Evolutionary conservation across 1,140 invertebrate species (phyloP).

Genomic region (Chrysopa pallens): DNA sequence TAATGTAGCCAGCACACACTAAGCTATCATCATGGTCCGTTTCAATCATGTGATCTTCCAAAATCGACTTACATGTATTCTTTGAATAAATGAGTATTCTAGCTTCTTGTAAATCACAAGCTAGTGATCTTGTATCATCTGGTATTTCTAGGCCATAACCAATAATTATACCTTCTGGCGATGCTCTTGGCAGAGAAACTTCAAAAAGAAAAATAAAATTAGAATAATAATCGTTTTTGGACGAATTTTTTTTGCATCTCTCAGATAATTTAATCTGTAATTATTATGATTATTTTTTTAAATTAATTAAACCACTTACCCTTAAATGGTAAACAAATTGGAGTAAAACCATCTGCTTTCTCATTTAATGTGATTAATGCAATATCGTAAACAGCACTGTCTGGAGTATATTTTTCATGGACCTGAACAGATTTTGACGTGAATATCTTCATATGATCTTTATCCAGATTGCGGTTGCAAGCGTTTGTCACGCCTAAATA

Average conservation of each 20-base stretch:
- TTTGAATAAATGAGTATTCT: constrained; percentile 15
- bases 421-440: neutral
- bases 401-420: neutral
- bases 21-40: constrained; percentile 17
- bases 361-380: constrained; percentile 27
- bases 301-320: too few relatives aligned
- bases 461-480: neutral
- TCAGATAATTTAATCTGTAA: too few relatives aligned
- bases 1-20: constrained; percentile 23
- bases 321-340: constrained; percentile 31
- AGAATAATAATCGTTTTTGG: constrained; percentile 1
- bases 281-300: too few relatives aligned
- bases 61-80: constrained; percentile 15
- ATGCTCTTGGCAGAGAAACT: neutral
- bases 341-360: constrained; percentile 24
- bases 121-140: constrained; percentile 14
- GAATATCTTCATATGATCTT: neutral
- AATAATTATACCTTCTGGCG: neutral
- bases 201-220: neutral
- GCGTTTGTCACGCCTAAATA: neutral
- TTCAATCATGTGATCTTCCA: constrained; percentile 19
- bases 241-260: too few relatives aligned
- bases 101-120: constrained; percentile 19
- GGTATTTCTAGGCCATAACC: constrained; percentile 14
- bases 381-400: constrained; percentile 19